These are phyloP conservation scores for Dynastes maya DNA, from an alignment of 2,888 invertebrate species.

Conservation along the genomic window DNA sequence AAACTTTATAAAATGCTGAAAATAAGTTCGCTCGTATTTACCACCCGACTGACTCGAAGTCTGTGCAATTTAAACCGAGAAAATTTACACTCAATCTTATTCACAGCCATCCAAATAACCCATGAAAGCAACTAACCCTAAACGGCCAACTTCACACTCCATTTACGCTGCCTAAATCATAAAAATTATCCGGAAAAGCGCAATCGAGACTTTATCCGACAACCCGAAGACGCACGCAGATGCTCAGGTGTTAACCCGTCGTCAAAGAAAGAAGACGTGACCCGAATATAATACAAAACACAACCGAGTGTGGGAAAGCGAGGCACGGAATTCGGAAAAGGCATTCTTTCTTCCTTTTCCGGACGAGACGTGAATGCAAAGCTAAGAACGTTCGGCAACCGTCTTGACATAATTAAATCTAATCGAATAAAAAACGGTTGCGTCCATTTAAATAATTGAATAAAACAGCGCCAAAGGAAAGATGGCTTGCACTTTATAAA, in stretches of 20 bases:
- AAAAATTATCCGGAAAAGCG: neutral
- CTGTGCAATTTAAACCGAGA: too few relatives aligned
- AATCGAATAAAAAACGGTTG: slow-evolving; percentile 33
- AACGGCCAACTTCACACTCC: slow-evolving; percentile 1
- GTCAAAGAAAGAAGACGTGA: slow-evolving; percentile 21
- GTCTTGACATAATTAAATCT: slow-evolving; percentile 40
- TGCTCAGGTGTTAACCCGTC: slow-evolving; percentile 26
- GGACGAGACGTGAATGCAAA: neutral
- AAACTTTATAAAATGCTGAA: too few relatives aligned
- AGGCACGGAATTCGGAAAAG: neutral
- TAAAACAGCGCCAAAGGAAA: neutral
- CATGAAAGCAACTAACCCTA: neutral
- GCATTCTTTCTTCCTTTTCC: slow-evolving; percentile 6
- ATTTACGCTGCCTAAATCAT: neutral
- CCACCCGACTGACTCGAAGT: too few relatives aligned
- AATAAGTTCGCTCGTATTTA: too few relatives aligned
- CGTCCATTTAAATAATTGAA: slow-evolving; percentile 41
- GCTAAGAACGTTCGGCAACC: slow-evolving; percentile 4
- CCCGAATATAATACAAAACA: slow-evolving; percentile 7
- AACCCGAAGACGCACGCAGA: slow-evolving; percentile 7
- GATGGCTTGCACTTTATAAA: neutral
- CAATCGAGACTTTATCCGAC: neutral
- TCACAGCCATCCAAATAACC: too few relatives aligned
- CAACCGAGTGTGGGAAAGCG: neutral
- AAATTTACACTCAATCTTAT: too few relatives aligned